Percentiles rank a stretch among this genome's conserved stretches.
These are phyloP conservation scores for Cetonia aurata DNA, from an alignment of 2,888 invertebrate genomes.

Conservation along the genomic window DNA sequence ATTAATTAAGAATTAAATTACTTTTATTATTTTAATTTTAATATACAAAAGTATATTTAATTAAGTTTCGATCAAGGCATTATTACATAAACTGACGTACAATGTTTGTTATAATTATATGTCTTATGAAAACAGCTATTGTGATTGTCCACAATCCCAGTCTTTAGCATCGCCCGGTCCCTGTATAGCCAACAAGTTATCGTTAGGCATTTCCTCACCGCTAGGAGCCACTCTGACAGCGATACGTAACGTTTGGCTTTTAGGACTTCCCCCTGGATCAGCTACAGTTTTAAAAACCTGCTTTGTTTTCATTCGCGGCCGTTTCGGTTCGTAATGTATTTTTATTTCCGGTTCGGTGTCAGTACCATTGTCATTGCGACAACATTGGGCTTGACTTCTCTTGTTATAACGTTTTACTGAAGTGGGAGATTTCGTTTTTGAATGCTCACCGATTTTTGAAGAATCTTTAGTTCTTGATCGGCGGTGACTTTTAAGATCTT, in stretches of 20 bases:
- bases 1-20: too few species aligned
- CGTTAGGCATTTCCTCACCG: background rate
- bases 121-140: too few species aligned
- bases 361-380: constrained; percentile 11
- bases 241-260: constrained; percentile 32
- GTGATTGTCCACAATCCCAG: background rate
- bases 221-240: constrained; percentile 34
- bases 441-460: background rate
- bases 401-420: constrained; percentile 7
- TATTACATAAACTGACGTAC: too few species aligned
- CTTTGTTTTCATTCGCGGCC: constrained; percentile 21
- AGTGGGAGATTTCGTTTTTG: background rate
- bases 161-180: constrained; percentile 11
- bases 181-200: constrained; percentile 27
- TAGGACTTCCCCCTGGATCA: constrained; percentile 11
- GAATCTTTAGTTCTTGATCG: background rate
- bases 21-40: too few species aligned
- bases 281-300: constrained; percentile 13
- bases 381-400: constrained; percentile 18
- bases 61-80: too few species aligned
- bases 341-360: constrained; percentile 40
- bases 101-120: too few species aligned
- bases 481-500: constrained; percentile 12
- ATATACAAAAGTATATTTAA: too few species aligned
- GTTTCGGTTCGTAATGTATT: constrained; percentile 31